Conservation (phyloP, 2,113 vertebrate genomes). For the Oryzias javanicus region DNA sequence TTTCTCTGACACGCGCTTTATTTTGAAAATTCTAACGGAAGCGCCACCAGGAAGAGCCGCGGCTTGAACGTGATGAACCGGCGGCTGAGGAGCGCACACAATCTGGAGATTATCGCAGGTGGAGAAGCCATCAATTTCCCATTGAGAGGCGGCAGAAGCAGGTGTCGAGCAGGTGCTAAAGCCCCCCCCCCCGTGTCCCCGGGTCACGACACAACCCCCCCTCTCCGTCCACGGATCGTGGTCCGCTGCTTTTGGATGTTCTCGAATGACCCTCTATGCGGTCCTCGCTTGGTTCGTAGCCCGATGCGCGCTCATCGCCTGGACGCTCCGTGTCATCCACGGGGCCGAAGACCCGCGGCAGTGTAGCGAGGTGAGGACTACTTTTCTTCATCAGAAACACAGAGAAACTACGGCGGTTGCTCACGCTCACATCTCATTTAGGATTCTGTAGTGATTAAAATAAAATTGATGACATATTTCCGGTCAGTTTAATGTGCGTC, state of each 20-base stretch:
- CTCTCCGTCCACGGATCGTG: constrained; percentile 1
- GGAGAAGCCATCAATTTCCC: constrained; percentile 36
- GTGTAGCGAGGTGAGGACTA: constrained; percentile 71
- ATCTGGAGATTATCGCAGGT: constrained; percentile 64
- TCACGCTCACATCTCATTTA: neutral
- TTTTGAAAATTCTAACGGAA: constrained; percentile 36
- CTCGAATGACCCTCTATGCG: constrained; percentile 53
- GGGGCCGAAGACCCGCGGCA: constrained; percentile 46
- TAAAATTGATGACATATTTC: constrained; percentile 41
- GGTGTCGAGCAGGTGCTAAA: neutral
- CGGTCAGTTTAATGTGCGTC: neutral
- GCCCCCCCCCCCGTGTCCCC: neutral
- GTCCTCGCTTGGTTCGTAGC: constrained; percentile 48
- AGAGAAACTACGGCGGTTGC: neutral
- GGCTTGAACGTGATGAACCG: constrained; percentile 5
- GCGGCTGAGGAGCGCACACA: constrained; percentile 32
- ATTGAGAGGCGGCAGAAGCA: constrained; percentile 17
- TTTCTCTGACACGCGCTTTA: constrained; percentile 3
- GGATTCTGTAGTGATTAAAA: constrained; percentile 21
- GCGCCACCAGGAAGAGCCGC: rapidly evolving
- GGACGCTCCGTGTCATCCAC: constrained; percentile 38
- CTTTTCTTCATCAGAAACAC: neutral
- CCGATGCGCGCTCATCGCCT: constrained; percentile 63
- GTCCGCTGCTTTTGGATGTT: neutral
- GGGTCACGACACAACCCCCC: neutral